phyloP scores from a whole-genome alignment of 1,140 invertebrate genomes.

The Stenopsyche tienmushanensis region DNA sequence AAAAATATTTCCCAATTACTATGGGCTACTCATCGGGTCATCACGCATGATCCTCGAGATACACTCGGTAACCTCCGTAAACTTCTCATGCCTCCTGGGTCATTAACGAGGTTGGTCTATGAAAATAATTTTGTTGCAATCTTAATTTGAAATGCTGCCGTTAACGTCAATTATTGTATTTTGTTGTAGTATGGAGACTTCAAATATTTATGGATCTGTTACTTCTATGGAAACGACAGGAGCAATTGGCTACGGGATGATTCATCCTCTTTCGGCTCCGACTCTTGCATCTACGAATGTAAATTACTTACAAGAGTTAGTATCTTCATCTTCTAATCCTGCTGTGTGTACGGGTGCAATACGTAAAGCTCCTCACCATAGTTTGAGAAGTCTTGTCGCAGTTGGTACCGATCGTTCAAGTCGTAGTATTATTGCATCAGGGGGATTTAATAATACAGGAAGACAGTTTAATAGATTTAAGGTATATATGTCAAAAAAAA shows the following conservation, averaged over 20 bases:
- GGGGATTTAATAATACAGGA: constrained; percentile 36
- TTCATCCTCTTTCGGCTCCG: constrained; percentile 17
- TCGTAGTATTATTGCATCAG: constrained; percentile 11
- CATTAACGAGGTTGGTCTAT: constrained; percentile 6
- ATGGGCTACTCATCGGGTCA: constrained; percentile 45
- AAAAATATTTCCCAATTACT: constrained; percentile 52
- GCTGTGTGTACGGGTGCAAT: constrained; percentile 27
- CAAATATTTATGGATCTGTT: constrained; percentile 25
- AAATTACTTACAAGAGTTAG: background rate
- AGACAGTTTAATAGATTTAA: constrained; percentile 54
- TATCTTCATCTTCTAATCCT: constrained; percentile 8
- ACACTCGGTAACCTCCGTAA: constrained; percentile 50
- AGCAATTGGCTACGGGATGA: constrained; percentile 35
- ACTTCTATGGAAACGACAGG: constrained; percentile 36
- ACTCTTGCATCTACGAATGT: background rate
- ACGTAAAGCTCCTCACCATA: constrained; percentile 50
- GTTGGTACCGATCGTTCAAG: constrained; percentile 42
- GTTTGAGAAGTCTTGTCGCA: constrained; percentile 50
- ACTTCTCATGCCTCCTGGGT: constrained; percentile 44
- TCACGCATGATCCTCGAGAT: constrained; percentile 48
- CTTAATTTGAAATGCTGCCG: background rate
- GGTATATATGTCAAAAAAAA: constrained; percentile 45
- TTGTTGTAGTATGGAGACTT: constrained; percentile 33
- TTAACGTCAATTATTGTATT: background rate
- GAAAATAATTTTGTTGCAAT: background rate